Evolutionary conservation across 2,113 vertebrate species (phyloP).

Genomic region (Lynx canadensis): DNA sequence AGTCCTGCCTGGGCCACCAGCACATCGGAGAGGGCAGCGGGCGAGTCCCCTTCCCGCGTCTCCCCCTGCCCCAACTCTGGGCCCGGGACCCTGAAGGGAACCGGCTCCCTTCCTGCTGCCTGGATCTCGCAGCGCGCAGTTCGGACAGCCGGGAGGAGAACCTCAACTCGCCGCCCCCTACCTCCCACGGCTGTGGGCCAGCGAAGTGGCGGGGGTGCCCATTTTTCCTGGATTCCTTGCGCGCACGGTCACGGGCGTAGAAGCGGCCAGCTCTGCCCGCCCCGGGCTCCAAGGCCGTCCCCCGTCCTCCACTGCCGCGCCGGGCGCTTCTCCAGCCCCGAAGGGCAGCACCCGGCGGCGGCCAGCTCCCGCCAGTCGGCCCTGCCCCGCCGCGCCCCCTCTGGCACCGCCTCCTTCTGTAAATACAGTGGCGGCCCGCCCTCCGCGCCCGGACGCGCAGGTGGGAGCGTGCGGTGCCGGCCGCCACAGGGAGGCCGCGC

Average conservation of each 20-base stretch:
- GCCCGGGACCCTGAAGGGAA: background rate
- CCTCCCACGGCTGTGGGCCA: background rate
- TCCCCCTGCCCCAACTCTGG: background rate
- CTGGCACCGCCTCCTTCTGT: background rate
- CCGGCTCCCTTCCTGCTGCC: background rate
- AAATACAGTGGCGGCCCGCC: background rate
- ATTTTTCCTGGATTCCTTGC: background rate
- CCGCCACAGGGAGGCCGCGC: background rate
- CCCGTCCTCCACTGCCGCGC: background rate
- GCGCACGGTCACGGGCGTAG: background rate
- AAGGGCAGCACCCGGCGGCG: background rate
- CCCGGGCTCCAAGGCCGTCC: background rate
- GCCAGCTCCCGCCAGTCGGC: conserved; percentile 38
- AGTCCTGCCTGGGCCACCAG: fast-evolving
- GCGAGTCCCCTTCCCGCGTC: background rate
- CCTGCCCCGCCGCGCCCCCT: background rate
- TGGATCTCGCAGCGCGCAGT: background rate
- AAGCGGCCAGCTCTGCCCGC: background rate
- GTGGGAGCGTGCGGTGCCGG: background rate
- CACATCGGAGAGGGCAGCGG: fast-evolving
- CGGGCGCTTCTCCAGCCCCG: background rate
- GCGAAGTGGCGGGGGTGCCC: background rate
- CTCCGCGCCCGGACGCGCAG: background rate
- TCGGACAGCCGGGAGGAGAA: background rate
- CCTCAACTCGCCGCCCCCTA: background rate